A percentile compares a stretch with the other conserved stretches of the same genome.
Evolutionary conservation across 2,113 vertebrate species (phyloP).

Genomic region (Cebidichthys violaceus): DNA sequence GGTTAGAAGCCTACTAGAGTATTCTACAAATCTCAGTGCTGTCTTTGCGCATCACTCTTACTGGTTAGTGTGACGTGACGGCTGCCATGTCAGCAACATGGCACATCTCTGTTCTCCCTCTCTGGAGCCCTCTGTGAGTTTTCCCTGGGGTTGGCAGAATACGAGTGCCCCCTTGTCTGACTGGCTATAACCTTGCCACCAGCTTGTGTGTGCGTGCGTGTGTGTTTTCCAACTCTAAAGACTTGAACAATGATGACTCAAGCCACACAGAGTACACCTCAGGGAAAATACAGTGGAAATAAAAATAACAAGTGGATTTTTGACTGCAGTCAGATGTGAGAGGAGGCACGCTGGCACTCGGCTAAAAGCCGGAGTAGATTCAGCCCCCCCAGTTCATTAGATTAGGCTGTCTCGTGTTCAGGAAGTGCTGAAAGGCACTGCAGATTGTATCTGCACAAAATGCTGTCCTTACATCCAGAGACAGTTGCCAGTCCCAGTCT

Average conservation of each 20-base stretch:
- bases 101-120: constrained; percentile 74
- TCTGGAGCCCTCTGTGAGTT: constrained; percentile 77
- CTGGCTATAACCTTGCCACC: constrained; percentile 86
- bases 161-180: constrained; percentile 80
- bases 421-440: constrained; percentile 87
- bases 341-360: constrained; percentile 67
- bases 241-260: constrained; percentile 85
- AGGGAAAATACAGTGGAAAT: constrained; percentile 80
- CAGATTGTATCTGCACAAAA: constrained; percentile 82
- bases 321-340: constrained; percentile 74
- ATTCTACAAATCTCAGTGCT: constrained; percentile 65
- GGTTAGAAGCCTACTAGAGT: constrained; percentile 51
- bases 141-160: constrained; percentile 84
- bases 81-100: constrained; percentile 84
- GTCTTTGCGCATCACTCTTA: constrained; percentile 81
- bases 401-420: constrained; percentile 84
- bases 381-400: constrained; percentile 75
- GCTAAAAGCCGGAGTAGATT: constrained; percentile 81
- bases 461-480: constrained; percentile 74
- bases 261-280: constrained; percentile 78
- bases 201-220: constrained; percentile 72
- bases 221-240: constrained; percentile 73
- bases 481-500: constrained; percentile 81
- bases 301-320: constrained; percentile 83
- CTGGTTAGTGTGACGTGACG: constrained; percentile 79